These are phyloP conservation scores for Odontomachus brunneus DNA, from an alignment of 1,140 invertebrate species.

Conservation along the genomic window DNA sequence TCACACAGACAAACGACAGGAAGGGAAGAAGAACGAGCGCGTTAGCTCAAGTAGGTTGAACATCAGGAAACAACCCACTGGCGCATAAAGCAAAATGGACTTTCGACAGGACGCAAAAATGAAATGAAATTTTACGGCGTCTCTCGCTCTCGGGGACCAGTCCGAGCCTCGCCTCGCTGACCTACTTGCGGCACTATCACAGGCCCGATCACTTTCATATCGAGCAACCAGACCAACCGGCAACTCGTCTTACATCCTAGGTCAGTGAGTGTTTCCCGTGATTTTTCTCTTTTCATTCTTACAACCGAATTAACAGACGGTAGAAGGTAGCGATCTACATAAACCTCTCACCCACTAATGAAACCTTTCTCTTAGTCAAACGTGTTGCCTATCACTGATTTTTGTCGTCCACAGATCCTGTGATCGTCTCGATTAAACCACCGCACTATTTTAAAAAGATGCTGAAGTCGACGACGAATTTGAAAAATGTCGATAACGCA, in stretches of 20 bases:
- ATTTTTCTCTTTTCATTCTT: not conserved
- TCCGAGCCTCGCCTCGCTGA: slow-evolving; percentile 46
- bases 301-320: no score
- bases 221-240: slow-evolving; percentile 18
- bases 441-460: no score
- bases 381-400: no score
- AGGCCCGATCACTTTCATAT: slow-evolving; percentile 70
- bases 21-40: no score
- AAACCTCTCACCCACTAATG: no score
- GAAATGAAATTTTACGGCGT: slow-evolving; percentile 60
- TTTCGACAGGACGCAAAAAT: slow-evolving; percentile 50
- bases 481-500: no score
- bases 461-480: no score
- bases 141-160: not conserved
- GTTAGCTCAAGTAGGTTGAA: not conserved
- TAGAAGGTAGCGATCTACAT: no score
- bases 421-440: no score
- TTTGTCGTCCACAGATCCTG: no score
- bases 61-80: slow-evolving; percentile 26
- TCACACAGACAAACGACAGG: no score
- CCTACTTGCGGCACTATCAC: slow-evolving; percentile 70
- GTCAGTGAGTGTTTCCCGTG: slow-evolving; percentile 60
- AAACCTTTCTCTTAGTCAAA: no score
- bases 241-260: slow-evolving; percentile 59
- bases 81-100: slow-evolving; percentile 31